Evolutionary conservation across 2,113 vertebrate genomes (phyloP).

Genomic region (Psittacus erithacus): DNA sequence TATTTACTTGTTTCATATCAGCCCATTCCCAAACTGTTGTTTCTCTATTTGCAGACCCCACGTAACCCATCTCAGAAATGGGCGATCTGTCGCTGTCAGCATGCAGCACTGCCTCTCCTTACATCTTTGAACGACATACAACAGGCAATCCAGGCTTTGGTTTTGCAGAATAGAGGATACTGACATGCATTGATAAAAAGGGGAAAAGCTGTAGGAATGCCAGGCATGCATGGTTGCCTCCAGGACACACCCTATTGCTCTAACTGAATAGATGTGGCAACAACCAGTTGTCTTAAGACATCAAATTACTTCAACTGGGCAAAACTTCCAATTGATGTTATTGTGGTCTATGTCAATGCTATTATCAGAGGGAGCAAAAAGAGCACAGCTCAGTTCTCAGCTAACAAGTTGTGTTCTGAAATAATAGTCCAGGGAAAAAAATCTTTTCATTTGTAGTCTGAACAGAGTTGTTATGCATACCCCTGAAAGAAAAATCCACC

Average conservation of each 20-base stretch:
- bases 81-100: not conserved
- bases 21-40: accelerated
- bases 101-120: not conserved
- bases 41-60: not conserved
- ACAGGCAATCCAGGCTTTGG: not conserved
- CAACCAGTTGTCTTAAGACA: not conserved
- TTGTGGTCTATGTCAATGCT: not conserved
- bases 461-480: not conserved
- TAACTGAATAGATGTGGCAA: not conserved
- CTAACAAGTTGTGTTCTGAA: not conserved
- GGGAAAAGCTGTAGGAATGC: not conserved
- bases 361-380: not conserved
- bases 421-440: not conserved
- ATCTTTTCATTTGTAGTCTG: not conserved
- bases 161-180: not conserved
- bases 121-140: accelerated
- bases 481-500: not conserved
- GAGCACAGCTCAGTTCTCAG: not conserved
- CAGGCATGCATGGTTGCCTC: accelerated
- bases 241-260: not conserved
- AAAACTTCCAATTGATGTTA: not conserved
- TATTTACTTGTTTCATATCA: not conserved
- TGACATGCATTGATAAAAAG: not conserved
- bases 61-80: accelerated
- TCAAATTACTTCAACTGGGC: not conserved